A percentile compares a stretch with the other conserved stretches of the same genome.
Conservation (phyloP, 2,113 vertebrate genomes). For the Polypterus senegalus region DNA sequence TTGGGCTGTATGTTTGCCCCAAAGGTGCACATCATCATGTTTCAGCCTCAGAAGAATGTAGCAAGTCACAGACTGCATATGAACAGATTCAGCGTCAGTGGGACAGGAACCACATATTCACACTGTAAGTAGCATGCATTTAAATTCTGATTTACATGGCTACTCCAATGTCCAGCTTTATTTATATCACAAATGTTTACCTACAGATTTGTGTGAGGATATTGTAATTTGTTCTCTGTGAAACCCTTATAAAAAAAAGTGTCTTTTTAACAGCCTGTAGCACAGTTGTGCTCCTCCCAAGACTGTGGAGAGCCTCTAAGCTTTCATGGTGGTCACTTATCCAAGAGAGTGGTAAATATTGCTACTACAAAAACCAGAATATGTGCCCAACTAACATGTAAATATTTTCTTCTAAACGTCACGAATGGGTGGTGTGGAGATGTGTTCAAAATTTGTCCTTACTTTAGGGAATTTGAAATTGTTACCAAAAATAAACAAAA, state of each 20-base stretch:
- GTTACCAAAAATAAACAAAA: too few relatives aligned
- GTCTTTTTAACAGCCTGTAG: not conserved
- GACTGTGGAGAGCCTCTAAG: too few relatives aligned
- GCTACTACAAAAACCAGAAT: too few relatives aligned
- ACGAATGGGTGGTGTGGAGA: too few relatives aligned
- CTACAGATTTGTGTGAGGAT: not conserved
- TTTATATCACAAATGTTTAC: not conserved
- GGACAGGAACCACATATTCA: conserved; percentile 76
- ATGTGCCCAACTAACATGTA: too few relatives aligned
- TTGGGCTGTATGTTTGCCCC: conserved; percentile 93
- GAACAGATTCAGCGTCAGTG: conserved; percentile 91
- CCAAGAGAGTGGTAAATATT: too few relatives aligned
- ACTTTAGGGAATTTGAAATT: too few relatives aligned
- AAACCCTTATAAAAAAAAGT: not conserved
- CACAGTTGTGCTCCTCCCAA: too few relatives aligned
- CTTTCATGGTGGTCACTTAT: too few relatives aligned
- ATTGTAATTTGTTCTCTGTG: not conserved
- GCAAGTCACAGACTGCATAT: conserved; percentile 88
- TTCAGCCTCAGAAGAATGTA: conserved; percentile 97
- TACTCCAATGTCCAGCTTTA: conserved; percentile 11
- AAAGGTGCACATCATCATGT: conserved; percentile 95
- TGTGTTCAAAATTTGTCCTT: too few relatives aligned
- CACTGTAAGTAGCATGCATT: conserved; percentile 62
- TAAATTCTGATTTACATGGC: not conserved
- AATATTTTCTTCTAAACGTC: too few relatives aligned